Percentiles rank a stretch among this genome's conserved stretches.
Conservation (phyloP, 2,888 invertebrate genomes). For the Emmelina monodactyla region DNA sequence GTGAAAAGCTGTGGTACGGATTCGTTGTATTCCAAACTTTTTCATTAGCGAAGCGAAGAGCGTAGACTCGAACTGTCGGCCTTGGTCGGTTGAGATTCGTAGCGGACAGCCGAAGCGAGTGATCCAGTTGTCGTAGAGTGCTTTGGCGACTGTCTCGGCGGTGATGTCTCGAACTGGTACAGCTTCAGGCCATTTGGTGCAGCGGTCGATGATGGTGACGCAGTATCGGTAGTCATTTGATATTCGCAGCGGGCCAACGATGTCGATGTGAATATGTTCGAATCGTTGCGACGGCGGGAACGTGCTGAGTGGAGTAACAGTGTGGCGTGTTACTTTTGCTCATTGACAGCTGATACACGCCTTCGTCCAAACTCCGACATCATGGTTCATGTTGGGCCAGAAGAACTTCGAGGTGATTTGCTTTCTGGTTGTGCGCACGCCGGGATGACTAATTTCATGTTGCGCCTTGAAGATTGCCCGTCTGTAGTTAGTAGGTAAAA, state of each 20-base stretch:
- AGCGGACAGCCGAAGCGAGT: constrained; percentile 6
- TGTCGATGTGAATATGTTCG: constrained; percentile 13
- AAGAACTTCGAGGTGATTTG: constrained; percentile 9
- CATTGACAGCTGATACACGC: constrained; percentile 5
- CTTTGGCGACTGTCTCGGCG: constrained; percentile 6
- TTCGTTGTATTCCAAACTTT: background rate
- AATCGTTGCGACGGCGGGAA: constrained; percentile 4
- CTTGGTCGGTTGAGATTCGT: constrained; percentile 25
- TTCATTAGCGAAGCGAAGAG: constrained; percentile 19
- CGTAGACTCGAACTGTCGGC: constrained; percentile 25
- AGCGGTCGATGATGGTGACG: constrained; percentile 20
- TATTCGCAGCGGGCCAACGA: constrained; percentile 15
- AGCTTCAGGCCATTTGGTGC: constrained; percentile 9
- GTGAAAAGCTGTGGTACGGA: too few relatives aligned
- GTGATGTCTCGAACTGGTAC: constrained; percentile 5
- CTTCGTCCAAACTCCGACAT: constrained; percentile 6
- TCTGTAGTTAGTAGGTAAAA: constrained; percentile 7
- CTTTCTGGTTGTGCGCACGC: constrained; percentile 4
- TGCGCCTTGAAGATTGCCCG: constrained; percentile 11
- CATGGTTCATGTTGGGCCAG: constrained; percentile 9
- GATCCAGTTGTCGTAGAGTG: constrained; percentile 6
- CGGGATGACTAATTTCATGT: constrained; percentile 6
- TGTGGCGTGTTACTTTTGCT: constrained; percentile 6
- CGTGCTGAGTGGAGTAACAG: constrained; percentile 2
- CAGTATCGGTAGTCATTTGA: constrained; percentile 18